phyloP scores from a whole-genome alignment of 2,113 vertebrate genomes.

The Sebastes schlegelii region DNA sequence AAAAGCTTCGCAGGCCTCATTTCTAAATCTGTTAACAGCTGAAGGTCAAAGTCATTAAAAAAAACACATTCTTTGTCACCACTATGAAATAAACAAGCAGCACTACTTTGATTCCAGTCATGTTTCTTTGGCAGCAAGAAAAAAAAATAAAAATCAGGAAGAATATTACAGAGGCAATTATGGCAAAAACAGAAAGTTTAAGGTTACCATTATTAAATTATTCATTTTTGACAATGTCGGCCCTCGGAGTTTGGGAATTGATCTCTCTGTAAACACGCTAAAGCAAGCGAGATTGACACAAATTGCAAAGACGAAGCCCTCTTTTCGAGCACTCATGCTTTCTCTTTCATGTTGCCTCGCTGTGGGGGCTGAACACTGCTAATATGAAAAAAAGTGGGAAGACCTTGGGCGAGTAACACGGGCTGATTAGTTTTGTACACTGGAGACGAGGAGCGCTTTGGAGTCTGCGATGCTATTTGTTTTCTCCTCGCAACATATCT shows the following conservation, averaged over 20 bases:
- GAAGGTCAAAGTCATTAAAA: conserved; percentile 51
- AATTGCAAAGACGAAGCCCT: conserved; percentile 70
- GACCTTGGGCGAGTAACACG: conserved; percentile 73
- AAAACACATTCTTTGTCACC: conserved; percentile 32
- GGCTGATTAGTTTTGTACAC: conserved; percentile 77
- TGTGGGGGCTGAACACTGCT: conserved; percentile 67
- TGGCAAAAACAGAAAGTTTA: conserved; percentile 68
- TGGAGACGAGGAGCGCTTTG: conserved; percentile 71
- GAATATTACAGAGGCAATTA: conserved; percentile 69
- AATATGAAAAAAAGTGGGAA: conserved; percentile 71
- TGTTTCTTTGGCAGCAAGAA: conserved; percentile 21
- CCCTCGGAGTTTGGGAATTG: conserved; percentile 71
- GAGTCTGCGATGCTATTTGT: conserved; percentile 75
- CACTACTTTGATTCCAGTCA: conserved; percentile 51
- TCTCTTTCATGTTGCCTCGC: conserved; percentile 78
- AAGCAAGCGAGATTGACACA: conserved; percentile 72
- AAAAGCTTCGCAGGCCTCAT: conserved; percentile 8
- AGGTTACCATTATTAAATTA: conserved; percentile 74
- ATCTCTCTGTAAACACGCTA: conserved; percentile 79
- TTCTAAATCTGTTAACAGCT: conserved; percentile 37
- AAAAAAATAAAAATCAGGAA: conserved; percentile 29
- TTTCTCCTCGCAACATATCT: conserved; percentile 76
- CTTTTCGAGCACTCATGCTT: conserved; percentile 48
- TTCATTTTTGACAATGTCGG: conserved; percentile 73
- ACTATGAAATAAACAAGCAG: conserved; percentile 57